Evolutionary conservation across 2,797 vertebrate genomes (phyloP).

Genomic region (Prunella strophiata): DNA sequence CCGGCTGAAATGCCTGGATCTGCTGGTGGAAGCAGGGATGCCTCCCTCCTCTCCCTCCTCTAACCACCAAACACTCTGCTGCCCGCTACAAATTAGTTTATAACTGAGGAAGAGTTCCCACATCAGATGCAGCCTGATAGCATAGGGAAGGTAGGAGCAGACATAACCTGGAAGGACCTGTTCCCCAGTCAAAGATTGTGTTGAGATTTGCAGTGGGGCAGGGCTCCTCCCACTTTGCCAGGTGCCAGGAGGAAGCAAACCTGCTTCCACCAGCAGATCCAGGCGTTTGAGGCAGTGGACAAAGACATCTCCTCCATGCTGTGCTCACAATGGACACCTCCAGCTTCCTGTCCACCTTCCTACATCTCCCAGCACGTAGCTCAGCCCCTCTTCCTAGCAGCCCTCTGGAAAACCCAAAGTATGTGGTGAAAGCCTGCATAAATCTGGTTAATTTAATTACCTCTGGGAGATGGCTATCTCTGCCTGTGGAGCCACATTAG

Average conservation of each 20-base stretch:
- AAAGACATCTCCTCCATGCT: not conserved
- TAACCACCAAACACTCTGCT: constrained; percentile 31
- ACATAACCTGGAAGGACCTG: constrained; percentile 59
- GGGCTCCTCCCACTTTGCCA: not conserved
- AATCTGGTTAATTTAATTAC: constrained; percentile 49
- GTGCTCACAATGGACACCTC: not conserved
- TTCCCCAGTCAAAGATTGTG: not conserved
- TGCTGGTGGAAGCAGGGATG: not conserved
- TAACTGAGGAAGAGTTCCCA: constrained; percentile 4
- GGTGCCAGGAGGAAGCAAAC: not conserved
- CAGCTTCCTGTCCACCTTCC: not conserved
- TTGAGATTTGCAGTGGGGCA: not conserved
- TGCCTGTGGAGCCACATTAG: constrained; percentile 12
- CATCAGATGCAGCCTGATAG: constrained; percentile 39
- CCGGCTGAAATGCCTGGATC: not conserved
- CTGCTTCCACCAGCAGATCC: not conserved
- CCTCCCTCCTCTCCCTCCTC: not conserved
- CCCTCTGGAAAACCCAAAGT: constrained; percentile 1
- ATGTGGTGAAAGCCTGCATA: constrained; percentile 20
- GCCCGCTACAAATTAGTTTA: constrained; percentile 61
- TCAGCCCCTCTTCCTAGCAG: constrained; percentile 29
- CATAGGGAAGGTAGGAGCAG: constrained; percentile 22
- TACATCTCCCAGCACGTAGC: fast-evolving
- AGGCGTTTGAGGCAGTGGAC: not conserved
- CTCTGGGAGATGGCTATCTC: constrained; percentile 63